phyloP scores from a whole-genome alignment of 2,113 vertebrate species.

The Zosterops borbonicus region DNA sequence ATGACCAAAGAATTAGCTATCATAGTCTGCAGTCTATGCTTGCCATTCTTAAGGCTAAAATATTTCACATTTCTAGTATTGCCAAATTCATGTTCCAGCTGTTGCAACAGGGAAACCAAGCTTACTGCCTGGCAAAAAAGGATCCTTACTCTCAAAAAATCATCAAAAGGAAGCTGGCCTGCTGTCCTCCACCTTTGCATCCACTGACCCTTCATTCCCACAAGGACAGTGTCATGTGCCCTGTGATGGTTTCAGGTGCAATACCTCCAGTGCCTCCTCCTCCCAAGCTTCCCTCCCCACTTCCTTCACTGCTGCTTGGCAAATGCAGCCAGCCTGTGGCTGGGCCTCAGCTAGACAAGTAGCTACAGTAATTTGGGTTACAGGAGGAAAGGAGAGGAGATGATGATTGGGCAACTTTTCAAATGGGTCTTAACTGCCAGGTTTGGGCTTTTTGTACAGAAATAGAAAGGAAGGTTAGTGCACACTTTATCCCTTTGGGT shows the following conservation, averaged over 20 bases:
- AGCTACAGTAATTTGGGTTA: background rate
- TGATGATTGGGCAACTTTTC: background rate
- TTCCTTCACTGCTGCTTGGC: background rate
- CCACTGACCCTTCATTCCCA: background rate
- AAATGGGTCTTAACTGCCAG: background rate
- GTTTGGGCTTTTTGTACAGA: background rate
- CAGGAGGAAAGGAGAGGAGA: background rate
- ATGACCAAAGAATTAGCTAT: background rate
- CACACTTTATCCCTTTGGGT: background rate
- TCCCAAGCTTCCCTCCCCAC: background rate
- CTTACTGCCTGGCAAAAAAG: background rate
- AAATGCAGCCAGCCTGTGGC: background rate
- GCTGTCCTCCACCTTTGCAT: background rate
- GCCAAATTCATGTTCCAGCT: background rate
- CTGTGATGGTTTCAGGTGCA: background rate
- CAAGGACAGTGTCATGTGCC: rapidly evolving
- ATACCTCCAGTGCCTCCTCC: background rate
- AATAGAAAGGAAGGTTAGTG: background rate
- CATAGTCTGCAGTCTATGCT: background rate
- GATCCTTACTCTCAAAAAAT: background rate
- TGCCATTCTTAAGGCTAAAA: background rate
- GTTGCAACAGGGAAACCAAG: background rate
- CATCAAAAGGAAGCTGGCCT: background rate
- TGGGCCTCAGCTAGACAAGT: rapidly evolving
- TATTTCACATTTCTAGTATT: background rate